Evolutionary conservation across 2,888 invertebrate genomes (phyloP).

Genomic region (Dascillus cervinus): DNA sequence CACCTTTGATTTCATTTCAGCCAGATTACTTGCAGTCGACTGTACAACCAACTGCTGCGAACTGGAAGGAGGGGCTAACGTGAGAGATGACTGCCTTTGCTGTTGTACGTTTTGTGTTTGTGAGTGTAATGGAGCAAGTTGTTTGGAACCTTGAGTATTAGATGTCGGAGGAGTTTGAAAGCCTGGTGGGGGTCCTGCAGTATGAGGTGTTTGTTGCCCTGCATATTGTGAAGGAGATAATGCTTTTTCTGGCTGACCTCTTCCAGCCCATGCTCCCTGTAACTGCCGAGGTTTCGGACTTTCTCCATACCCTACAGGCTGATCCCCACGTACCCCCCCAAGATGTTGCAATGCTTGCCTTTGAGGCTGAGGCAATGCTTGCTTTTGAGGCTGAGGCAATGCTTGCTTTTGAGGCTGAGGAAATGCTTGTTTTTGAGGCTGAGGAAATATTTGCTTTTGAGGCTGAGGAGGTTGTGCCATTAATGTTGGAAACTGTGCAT

Average conservation of each 20-base stretch:
- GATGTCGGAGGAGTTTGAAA: no score
- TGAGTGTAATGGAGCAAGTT: not conserved
- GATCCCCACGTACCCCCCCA: no score
- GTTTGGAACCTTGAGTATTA: not conserved
- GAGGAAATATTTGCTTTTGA: conserved; percentile 6
- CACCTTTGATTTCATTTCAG: no score
- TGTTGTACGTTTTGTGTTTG: not conserved
- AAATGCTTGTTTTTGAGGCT: conserved; percentile 8
- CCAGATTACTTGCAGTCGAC: no score
- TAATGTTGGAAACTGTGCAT: not conserved
- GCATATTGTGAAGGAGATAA: not conserved
- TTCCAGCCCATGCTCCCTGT: conserved; percentile 21
- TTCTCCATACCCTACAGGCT: conserved; percentile 1
- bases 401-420: conserved; percentile 8
- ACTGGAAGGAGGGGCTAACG: no score
- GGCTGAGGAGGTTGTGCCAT: conserved; percentile 6
- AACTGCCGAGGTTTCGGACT: conserved; percentile 5
- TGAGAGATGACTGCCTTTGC: no score
- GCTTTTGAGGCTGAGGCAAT: conserved; percentile 8
- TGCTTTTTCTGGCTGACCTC: not conserved
- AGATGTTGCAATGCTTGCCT: no score
- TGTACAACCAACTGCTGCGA: no score
- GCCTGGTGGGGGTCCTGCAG: conserved; percentile 1
- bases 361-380: conserved; percentile 8
- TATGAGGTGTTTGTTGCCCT: not conserved